Base-by-base conservation (phyloP, 1,140 invertebrate species). In the Drosophila lacertosa region DNA sequence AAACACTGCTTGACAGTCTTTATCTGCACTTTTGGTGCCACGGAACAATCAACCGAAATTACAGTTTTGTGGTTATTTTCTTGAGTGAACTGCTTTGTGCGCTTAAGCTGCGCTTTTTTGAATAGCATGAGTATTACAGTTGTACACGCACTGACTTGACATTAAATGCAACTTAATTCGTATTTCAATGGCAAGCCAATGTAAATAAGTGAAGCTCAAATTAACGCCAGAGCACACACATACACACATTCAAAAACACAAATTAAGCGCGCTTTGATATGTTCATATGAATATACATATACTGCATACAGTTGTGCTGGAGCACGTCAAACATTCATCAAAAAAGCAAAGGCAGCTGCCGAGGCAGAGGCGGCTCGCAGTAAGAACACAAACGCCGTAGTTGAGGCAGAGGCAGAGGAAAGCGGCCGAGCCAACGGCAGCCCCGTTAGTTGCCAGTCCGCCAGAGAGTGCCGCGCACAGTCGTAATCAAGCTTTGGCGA, bases 151-250 rank as follows among this genome's bases (percentile, higher is more conserved):
- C 33, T 68, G 15, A 18, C 11, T 20, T 45, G 35, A 22, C 39
- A 48, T 73, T 68, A 47, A 51, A 68, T 68, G 47, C 73, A 65
- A 39, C 73, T 83, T 60, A 76, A 84, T 84, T 84, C 54, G 69
- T 44, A 73, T 79, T 84, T 80, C 77, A 84, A 70, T 80, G 81
- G 58, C 80, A 86, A 62, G 67, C 57, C 44, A 67, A 72, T 76
- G 44, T 54, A 63, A 66, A 76, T 40, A 73, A 39, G 37, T 58
- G 50, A 80, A 77, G 77, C 73, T 64, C 62, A 84, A 84, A 86
- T 84, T 86, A 84, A 77, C 51, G 40, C 69, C 72, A 45, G 65
- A 50, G 11, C 53, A 57, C 40, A 51, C 35, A 33, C 24, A 50
- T 24, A 26, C 44, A n/a, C 42, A 39, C 29, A 35, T 35, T 40